A percentile compares a stretch with the other conserved stretches of the same genome.
Conservation (phyloP, 2,888 invertebrate genomes). For the Brachynemurus nebulosus region DNA sequence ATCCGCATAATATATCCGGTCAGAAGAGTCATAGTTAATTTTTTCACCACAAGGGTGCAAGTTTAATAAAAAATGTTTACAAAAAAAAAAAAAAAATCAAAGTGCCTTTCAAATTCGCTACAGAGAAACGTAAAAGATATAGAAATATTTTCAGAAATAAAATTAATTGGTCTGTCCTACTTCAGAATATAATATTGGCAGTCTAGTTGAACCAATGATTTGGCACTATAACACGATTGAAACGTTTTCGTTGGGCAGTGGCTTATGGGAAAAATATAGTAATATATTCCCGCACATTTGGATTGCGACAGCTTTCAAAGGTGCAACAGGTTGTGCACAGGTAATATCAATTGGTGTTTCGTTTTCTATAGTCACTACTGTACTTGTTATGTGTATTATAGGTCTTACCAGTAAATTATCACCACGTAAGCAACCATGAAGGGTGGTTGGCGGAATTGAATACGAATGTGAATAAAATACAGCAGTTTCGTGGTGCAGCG, state of each 20-base stretch:
- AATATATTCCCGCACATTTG: conserved; percentile 55
- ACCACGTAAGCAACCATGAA: conserved; percentile 64
- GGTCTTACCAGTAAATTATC: conserved; percentile 46
- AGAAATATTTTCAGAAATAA: too few species aligned
- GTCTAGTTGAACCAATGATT: conserved; percentile 49
- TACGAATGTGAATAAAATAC: conserved; percentile 34
- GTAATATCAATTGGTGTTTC: too few species aligned
- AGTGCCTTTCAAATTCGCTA: too few species aligned
- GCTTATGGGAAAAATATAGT: conserved; percentile 51
- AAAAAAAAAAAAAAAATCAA: too few species aligned
- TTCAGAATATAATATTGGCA: conserved; percentile 46
- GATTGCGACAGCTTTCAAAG: conserved; percentile 75
- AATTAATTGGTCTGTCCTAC: too few species aligned
- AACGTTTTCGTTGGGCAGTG: conserved; percentile 35
- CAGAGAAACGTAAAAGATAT: too few species aligned
- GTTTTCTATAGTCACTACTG: not conserved
- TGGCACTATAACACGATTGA: conserved; percentile 51
- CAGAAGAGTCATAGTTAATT: too few species aligned
- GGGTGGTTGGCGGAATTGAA: conserved; percentile 50
- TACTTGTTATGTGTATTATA: conserved; percentile 20
- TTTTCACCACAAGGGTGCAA: too few species aligned
- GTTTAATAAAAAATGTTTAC: too few species aligned
- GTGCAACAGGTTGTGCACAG: conserved; percentile 65
- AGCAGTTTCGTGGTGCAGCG: conserved; percentile 46
- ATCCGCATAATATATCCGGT: too few species aligned